Percentiles rank a stretch among this genome's conserved stretches.
These are phyloP conservation scores for Drosophila repleta DNA, from an alignment of 1,140 invertebrate species.

Conservation along the genomic window DNA sequence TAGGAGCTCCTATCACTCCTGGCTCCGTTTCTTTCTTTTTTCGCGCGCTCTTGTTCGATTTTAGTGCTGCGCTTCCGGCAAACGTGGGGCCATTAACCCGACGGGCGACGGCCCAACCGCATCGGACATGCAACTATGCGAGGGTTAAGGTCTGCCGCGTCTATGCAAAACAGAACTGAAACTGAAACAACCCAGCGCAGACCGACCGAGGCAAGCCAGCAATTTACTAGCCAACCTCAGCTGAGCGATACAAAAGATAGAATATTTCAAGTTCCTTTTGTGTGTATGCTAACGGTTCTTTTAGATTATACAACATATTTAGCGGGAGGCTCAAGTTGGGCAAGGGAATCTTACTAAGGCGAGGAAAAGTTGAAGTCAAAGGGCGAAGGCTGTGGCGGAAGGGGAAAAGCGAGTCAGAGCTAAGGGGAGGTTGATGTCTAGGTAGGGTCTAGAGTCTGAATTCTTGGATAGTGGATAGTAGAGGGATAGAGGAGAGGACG, in stretches of 20 bases:
- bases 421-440: no score
- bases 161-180: constrained; percentile 70
- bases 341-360: no score
- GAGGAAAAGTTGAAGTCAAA: no score
- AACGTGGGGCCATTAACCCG: constrained; percentile 70
- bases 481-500: no score
- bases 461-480: no score
- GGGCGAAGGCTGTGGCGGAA: no score
- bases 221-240: constrained; percentile 1
- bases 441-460: no score
- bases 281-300: neutral
- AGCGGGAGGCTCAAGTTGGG: no score
- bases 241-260: neutral
- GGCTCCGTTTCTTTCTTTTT: constrained; percentile 36
- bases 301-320: neutral
- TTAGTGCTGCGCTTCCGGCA: constrained; percentile 75
- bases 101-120: constrained; percentile 31
- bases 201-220: neutral
- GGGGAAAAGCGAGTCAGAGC: no score
- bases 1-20: constrained; percentile 5
- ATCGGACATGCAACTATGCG: constrained; percentile 67
- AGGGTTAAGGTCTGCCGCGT: constrained; percentile 76
- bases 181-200: neutral
- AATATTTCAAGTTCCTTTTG: constrained; percentile 6
- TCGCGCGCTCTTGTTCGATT: constrained; percentile 76